Base-by-base conservation (phyloP, 2,888 invertebrate genomes). In the Patella pellucida region DNA sequence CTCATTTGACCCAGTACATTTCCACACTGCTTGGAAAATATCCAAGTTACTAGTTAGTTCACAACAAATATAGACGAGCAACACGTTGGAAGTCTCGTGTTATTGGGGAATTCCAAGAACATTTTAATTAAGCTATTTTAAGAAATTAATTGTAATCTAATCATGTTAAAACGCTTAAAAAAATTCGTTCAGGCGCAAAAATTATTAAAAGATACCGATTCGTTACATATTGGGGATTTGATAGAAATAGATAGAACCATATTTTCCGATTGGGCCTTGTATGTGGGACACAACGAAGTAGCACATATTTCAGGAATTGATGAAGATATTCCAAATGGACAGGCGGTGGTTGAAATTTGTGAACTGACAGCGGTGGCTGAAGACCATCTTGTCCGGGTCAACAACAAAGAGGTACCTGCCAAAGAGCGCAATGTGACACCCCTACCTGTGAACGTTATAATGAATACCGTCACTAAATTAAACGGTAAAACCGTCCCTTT, bases 351-450 rank as follows among this genome's bases (percentile, higher is more conserved):
- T 4, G 69, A 80, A 41, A 73, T 77, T 56, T 78, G 81, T 51
- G 77, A 77, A 16, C 72, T 88, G 56, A 69, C 71, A 1, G 83
- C 83, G 9, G 82, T 86, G 4, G 84, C 86, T 0, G 84, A 83
- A 7, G 75, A 78, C 51, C 83, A 82, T 75, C 78, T 82, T n/a
- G 85, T 84, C 85, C 79, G 88, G 14, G 84, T 87, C 4, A 88
- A 88, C 79, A 88, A 88, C 77, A 87, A 88, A 75, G 80, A 77
- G n/a, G 86, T 85, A 15, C 85, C 83, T 11, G 87, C 87, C 27
- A 85, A 83, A 74, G 84, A 85, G 31, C 76, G 87, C 4, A 78
- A 80, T n/a, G 74, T 88, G 52, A 75, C 76, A 3, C 74, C 85
- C 9, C 71, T 84, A 16, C 79, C 83, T 9, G 56, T 78, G 9